phyloP scores from a whole-genome alignment of 2,113 vertebrate genomes.

The Leuciscus idus region DNA sequence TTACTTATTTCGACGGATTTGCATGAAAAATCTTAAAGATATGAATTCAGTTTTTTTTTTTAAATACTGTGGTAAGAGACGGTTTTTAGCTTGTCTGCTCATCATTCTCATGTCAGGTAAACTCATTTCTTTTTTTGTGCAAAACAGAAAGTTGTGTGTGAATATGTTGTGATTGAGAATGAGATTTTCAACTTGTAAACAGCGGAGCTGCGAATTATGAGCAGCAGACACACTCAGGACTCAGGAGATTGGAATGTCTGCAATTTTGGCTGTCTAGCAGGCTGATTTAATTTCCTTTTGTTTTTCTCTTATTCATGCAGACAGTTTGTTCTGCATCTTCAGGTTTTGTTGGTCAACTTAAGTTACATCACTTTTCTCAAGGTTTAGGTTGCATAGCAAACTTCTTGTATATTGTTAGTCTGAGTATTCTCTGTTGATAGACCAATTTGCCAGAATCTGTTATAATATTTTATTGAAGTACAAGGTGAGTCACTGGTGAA shows the following conservation, averaged over 20 bases:
- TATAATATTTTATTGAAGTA: neutral
- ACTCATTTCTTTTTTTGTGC: neutral
- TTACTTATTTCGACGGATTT: neutral
- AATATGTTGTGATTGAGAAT: constrained; percentile 2
- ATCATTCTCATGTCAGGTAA: neutral
- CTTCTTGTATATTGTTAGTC: neutral
- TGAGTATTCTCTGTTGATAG: no score
- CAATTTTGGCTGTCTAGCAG: constrained; percentile 20
- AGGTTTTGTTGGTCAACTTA: neutral
- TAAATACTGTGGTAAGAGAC: no score
- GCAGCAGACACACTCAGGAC: neutral
- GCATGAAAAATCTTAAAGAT: no score
- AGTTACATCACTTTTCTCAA: neutral
- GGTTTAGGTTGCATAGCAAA: neutral
- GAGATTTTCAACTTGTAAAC: constrained; percentile 7
- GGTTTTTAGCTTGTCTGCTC: neutral
- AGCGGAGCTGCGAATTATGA: neutral
- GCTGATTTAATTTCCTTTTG: neutral
- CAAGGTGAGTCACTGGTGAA: neutral
- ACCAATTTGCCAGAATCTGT: neutral
- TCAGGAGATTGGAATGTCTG: constrained; percentile 15
- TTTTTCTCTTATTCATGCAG: neutral
- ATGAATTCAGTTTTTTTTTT: no score
- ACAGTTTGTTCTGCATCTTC: neutral
- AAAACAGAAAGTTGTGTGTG: neutral